Conservation (phyloP, 2,888 invertebrate species). For the Bellardia bayeri region DNA sequence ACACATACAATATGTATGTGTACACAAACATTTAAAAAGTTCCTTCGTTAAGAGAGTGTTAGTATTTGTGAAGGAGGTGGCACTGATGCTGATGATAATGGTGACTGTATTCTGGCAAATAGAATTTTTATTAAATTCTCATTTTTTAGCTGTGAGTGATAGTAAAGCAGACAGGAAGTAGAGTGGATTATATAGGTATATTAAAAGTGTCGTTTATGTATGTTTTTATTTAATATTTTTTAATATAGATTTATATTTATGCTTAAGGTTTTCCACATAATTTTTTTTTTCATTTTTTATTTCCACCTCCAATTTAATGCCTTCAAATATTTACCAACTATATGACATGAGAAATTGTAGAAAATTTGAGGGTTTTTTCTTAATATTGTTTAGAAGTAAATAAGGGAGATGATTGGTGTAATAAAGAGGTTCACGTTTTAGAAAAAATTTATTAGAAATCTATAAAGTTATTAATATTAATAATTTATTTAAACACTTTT, state of each 20-base stretch:
- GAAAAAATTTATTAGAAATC: too few relatives aligned
- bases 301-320: not conserved
- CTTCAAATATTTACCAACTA: not conserved
- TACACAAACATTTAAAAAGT: not conserved
- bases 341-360: not conserved
- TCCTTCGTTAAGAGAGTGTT: too few relatives aligned
- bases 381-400: not conserved
- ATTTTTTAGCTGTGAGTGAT: not conserved
- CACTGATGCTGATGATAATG: not conserved
- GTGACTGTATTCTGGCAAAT: not conserved
- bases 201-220: not conserved
- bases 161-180: too few relatives aligned
- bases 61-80: not conserved
- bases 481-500: too few relatives aligned
- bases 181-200: not conserved
- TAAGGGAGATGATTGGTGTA: not conserved
- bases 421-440: too few relatives aligned
- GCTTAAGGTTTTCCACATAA: not conserved
- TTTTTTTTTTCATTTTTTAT: not conserved
- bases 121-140: not conserved
- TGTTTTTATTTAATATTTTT: conserved; percentile 1
- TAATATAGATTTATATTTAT: not conserved
- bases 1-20: not conserved
- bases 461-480: too few relatives aligned
- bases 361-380: not conserved